Evolutionary conservation across 2,888 invertebrate species (phyloP).

Genomic region (Drosophila macrospina): DNA sequence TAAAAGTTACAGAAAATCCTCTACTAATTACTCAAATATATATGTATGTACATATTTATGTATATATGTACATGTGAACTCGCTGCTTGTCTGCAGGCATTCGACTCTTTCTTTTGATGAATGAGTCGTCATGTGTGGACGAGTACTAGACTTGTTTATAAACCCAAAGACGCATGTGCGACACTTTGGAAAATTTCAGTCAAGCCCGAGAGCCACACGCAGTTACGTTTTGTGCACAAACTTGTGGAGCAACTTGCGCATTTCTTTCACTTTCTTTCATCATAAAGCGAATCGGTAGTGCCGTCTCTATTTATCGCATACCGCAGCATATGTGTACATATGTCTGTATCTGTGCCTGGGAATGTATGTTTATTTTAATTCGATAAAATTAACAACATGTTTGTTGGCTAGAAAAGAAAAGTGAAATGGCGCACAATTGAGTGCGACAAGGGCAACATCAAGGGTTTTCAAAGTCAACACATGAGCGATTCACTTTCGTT

Average conservation of each 20-base stretch:
- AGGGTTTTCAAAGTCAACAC: slow-evolving; percentile 72
- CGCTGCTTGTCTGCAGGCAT: not conserved
- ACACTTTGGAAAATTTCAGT: slow-evolving; percentile 49
- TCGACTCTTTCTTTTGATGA: slow-evolving; percentile 29
- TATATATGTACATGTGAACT: not conserved
- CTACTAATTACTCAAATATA: slow-evolving; percentile 39
- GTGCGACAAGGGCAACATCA: slow-evolving; percentile 62
- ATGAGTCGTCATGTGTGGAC: slow-evolving; percentile 55
- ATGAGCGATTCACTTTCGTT: slow-evolving; percentile 68
- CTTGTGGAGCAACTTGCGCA: slow-evolving; percentile 50
- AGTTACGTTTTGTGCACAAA: slow-evolving; percentile 37
- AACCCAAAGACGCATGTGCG: slow-evolving; percentile 48
- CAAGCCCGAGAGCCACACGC: not conserved
- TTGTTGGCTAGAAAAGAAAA: slow-evolving; percentile 57
- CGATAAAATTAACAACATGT: slow-evolving; percentile 68
- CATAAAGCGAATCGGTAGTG: slow-evolving; percentile 18
- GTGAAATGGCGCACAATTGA: slow-evolving; percentile 62
- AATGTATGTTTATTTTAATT: slow-evolving; percentile 57
- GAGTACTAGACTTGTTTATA: slow-evolving; percentile 39
- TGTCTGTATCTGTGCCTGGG: not conserved
- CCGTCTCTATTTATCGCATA: slow-evolving; percentile 45
- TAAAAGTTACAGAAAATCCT: slow-evolving; percentile 29
- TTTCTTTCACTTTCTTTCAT: slow-evolving; percentile 71
- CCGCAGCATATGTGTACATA: not conserved
- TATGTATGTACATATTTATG: not conserved